Base-by-base conservation (phyloP, 2,888 invertebrate genomes). In the Chrysomela aeneicollis region DNA sequence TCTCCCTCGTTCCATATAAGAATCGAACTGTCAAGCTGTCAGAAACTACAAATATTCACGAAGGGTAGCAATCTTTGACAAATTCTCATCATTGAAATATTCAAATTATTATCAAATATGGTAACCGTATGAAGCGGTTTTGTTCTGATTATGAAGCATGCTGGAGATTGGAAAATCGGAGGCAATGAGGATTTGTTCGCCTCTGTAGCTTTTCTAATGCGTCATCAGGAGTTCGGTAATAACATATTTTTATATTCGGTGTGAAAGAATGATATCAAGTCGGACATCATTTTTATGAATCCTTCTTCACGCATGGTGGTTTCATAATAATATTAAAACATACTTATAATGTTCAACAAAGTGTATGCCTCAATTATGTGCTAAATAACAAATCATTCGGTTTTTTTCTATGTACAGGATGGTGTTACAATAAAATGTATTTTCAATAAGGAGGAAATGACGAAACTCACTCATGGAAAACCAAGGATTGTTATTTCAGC, bases 371-470 rank as follows among this genome's bases (percentile, higher is more conserved):
- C 74, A 76, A 79, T 79, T 76, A 76, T 74, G 70, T 73, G 71
- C 69, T 71, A 72, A 73, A 74, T 73, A 74, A 78, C 77, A 77
- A 78, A 79, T 76, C 73, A 78, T 79, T 78, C 42, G 8, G 42
- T 77, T 74, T 77, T 78, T 77, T 77, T 78, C 77, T 69, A 65
- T 71, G 52, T 55, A 68, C 69, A 71, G 69, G 72, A 72, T 70
- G 70, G 71, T 70, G 61, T 71, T 73, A 77, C 76, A 77, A 77
- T 76, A 76, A 76, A 76, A 76, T 73, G 72, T 69, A 73, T 75
- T 76, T 77, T 75, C 74, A 76, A 77, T 76, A 72, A 69, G 62
- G 72, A 78, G 79, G 79, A 79, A 77, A 71, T 79, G 79, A 78
- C 77, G 77, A 76, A 74, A 77, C 57, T 61, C 69, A 54, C 63